Percentiles rank a stretch among this genome's conserved stretches.
These are phyloP conservation scores for Caenorhabditis afra DNA, from an alignment of 2,888 invertebrate genomes.

Conservation along the genomic window DNA sequence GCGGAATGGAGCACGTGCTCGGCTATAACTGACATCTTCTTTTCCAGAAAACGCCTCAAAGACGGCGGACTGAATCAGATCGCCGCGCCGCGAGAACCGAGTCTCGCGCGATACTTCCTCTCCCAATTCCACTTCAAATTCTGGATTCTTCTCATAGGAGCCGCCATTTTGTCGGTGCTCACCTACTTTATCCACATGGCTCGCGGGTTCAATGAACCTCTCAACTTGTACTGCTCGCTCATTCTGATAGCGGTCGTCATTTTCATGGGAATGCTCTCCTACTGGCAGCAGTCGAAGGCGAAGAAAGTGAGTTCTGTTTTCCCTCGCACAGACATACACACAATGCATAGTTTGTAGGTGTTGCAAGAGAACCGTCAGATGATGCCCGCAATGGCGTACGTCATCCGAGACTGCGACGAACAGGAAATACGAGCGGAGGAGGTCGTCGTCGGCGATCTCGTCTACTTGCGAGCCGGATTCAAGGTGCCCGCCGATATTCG, in stretches of 20 bases:
- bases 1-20: not conserved
- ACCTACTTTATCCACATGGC: constrained; percentile 79
- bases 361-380: constrained; percentile 74
- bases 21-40: not conserved
- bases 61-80: constrained; percentile 78
- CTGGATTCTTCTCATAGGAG: constrained; percentile 77
- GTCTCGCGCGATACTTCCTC: constrained; percentile 70
- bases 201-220: constrained; percentile 76
- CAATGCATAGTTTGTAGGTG: constrained; percentile 60
- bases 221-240: constrained; percentile 78
- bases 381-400: constrained; percentile 76
- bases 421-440: constrained; percentile 82
- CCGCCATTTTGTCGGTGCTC: constrained; percentile 72
- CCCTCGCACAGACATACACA: too few species aligned
- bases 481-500: constrained; percentile 80
- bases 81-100: constrained; percentile 68
- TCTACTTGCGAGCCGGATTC: constrained; percentile 76
- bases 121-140: constrained; percentile 79
- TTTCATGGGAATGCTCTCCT: constrained; percentile 75
- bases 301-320: constrained; percentile 65
- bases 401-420: constrained; percentile 92
- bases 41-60: constrained; percentile 72
- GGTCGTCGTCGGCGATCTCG: constrained; percentile 80
- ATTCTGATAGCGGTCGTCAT: constrained; percentile 76
- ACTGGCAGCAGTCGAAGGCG: constrained; percentile 78